Evolutionary conservation across 1,140 invertebrate species (phyloP).

Genomic region (Druon quercuslanigerum): DNA sequence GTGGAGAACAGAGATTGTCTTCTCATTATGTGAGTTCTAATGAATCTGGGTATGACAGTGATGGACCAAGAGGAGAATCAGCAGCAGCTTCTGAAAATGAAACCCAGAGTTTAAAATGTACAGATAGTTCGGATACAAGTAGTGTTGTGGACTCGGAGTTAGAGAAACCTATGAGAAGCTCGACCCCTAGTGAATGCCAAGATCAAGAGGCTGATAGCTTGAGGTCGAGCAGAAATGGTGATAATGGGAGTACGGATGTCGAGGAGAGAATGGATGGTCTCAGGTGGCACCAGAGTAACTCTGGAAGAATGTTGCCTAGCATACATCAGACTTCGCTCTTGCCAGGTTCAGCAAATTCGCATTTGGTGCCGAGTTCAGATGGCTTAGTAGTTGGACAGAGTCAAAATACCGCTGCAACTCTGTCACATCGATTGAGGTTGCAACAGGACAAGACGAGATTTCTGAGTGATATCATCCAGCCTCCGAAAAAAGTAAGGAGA

Average conservation of each 20-base stretch:
- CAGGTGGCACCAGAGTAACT: slow-evolving; percentile 70
- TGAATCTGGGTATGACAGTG: slow-evolving; percentile 89
- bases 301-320: slow-evolving; percentile 68
- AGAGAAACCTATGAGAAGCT: slow-evolving; percentile 67
- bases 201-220: slow-evolving; percentile 51
- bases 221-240: slow-evolving; percentile 38
- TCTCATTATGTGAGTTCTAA: slow-evolving; percentile 85
- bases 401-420: slow-evolving; percentile 32
- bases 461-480: slow-evolving; percentile 70
- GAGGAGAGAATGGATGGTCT: slow-evolving; percentile 60
- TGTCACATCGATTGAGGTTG: slow-evolving; percentile 65
- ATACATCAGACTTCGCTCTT: slow-evolving; percentile 64
- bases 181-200: slow-evolving; percentile 61
- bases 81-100: slow-evolving; percentile 67
- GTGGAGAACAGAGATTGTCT: slow-evolving; percentile 69
- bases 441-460: slow-evolving; percentile 72
- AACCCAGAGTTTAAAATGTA: slow-evolving; percentile 62
- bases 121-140: slow-evolving; percentile 70
- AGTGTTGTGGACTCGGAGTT: slow-evolving; percentile 70
- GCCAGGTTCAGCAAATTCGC: slow-evolving; percentile 21
- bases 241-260: background rate
- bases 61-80: slow-evolving; percentile 77
- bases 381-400: slow-evolving; percentile 23
- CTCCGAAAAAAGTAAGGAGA: slow-evolving; percentile 62
- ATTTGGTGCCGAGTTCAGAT: slow-evolving; percentile 34